Percentiles rank a stretch among this genome's conserved stretches.
Evolutionary conservation across 2,113 vertebrate species (phyloP).

Genomic region (Lanius ludovicianus): DNA sequence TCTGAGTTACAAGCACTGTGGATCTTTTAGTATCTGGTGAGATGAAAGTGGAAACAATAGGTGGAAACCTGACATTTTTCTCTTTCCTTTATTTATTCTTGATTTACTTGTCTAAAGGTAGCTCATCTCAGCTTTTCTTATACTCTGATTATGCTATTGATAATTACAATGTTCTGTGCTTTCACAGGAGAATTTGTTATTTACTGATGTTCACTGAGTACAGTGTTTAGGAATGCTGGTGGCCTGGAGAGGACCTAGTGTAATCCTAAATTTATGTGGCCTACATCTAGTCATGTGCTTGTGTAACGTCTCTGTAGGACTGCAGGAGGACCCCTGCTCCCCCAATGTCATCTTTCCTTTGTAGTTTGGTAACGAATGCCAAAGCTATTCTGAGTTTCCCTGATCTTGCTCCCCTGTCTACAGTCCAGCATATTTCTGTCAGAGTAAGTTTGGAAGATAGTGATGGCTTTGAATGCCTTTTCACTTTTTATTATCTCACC

Average conservation of each 20-base stretch:
- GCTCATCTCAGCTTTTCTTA: neutral
- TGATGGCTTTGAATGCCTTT: conserved; percentile 47
- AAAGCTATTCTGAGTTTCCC: neutral
- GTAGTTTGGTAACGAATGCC: neutral
- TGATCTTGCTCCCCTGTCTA: neutral
- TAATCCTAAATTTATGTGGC: neutral
- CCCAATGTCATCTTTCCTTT: neutral
- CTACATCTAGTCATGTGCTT: neutral
- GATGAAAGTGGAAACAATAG: neutral
- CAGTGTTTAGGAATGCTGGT: neutral
- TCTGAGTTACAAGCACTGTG: neutral
- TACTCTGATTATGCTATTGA: neutral
- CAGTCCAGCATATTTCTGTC: conserved; percentile 43
- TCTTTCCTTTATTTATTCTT: neutral
- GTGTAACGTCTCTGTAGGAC: neutral
- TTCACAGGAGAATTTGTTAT: neutral
- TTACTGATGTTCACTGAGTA: neutral
- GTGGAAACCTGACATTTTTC: neutral
- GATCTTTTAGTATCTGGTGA: neutral
- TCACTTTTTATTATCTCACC: conserved; percentile 50
- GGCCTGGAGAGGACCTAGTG: neutral
- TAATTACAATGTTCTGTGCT: neutral
- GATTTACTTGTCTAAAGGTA: neutral
- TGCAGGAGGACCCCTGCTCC: neutral
- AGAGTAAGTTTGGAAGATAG: conserved; percentile 17